Base-by-base conservation (phyloP, 2,888 invertebrate genomes). In the Netelia melanura region DNA sequence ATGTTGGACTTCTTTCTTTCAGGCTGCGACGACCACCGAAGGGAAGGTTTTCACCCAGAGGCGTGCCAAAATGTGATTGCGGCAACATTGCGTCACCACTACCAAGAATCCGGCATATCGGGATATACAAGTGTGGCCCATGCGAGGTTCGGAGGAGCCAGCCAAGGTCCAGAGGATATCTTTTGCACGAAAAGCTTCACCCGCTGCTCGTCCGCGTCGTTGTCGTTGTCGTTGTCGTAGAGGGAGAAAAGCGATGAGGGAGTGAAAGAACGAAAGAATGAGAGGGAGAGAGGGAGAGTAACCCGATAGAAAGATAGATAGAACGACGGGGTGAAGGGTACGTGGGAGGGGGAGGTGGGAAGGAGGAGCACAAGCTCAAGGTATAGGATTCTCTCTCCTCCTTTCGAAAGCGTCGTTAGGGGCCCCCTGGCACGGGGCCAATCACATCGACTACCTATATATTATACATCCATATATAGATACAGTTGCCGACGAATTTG, bases 341-440 rank as follows among this genome's bases (percentile, higher is more conserved):
- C 87, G 90, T 90, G 58, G 58, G 48, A 11, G 48, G 3, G 14
- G 14, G 48, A 48, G 8, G 9, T 0, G 48, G 48, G 48, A 11
- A 8, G 48, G 48, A 14, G 14, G 48, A 48, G 48, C 14, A 9
- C 71, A 67, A 81, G 90, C 90, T 90, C 89, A 88, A 90, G 91
- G 80, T 78, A 82, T 90, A 90, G 92, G 89, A 92, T 91, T 92
- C 92, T 89, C 90, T 92, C 92, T 89, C 90, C 90, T 92, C 92
- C 91, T 92, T 92, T 91, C 90, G 91, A 91, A 91, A 91, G 92
- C 92, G 91, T 93, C 93, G 93, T 93, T 93, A 93, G 92, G 90
- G 90, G 88, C 89, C 89, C 38, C 86, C 90, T 93, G 93, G 93
- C 93, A 91, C 89, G 86, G 89, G 89, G 92, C 93, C 93, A 93